Percentiles rank a stretch among this genome's conserved stretches.
Conservation (phyloP, 64 coral and sea anemone species). For the Montipora capricornis region DNA sequence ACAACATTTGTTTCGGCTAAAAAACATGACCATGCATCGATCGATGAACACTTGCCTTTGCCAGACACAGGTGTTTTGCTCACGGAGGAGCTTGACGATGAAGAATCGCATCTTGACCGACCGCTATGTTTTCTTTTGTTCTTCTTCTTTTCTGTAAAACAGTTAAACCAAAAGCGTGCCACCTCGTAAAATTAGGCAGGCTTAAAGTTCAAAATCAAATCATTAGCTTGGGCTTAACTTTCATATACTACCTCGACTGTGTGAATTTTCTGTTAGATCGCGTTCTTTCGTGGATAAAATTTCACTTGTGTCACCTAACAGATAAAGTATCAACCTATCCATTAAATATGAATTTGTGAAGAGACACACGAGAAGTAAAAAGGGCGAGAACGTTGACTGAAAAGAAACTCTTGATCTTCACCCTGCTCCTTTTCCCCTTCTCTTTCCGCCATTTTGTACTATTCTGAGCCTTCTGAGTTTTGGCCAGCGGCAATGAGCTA, state of each 20-base stretch:
- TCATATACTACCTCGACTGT: background rate
- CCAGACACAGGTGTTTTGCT: slow-evolving; percentile 41
- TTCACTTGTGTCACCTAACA: background rate
- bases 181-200: background rate
- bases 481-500: background rate
- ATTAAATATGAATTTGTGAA: too few species aligned
- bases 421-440: background rate
- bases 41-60: background rate
- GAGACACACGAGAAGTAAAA: too few species aligned
- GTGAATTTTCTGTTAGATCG: background rate
- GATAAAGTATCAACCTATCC: background rate
- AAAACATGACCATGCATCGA: background rate
- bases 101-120: slow-evolving; percentile 55
- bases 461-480: background rate
- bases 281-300: background rate
- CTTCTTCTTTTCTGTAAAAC: slow-evolving; percentile 50
- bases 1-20: too few species aligned
- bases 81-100: slow-evolving; percentile 42
- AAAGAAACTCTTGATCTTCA: background rate
- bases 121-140: slow-evolving; percentile 40
- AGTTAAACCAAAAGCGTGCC: background rate
- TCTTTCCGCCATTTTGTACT: slow-evolving; percentile 51
- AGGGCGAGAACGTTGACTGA: background rate
- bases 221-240: background rate
- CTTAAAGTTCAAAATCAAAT: too few species aligned